phyloP scores from a whole-genome alignment of 2,888 invertebrate genomes.

The Agapetus fuscipes region DNA sequence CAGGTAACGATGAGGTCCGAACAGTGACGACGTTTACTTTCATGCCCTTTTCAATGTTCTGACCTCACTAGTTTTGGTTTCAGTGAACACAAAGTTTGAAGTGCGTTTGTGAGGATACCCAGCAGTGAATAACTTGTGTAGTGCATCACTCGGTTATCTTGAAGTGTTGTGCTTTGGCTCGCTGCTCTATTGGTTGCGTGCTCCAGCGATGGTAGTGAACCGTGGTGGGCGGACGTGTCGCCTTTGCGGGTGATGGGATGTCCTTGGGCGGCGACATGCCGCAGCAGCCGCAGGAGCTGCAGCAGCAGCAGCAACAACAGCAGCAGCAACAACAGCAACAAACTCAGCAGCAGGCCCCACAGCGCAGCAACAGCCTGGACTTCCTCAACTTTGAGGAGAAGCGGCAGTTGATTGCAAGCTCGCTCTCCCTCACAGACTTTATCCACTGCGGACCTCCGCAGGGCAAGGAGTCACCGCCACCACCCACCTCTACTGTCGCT shows the following conservation, averaged over 20 bases:
- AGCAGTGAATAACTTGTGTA: no score
- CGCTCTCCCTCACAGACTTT: constrained; percentile 78
- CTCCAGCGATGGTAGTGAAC: neutral
- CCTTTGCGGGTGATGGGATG: constrained; percentile 20
- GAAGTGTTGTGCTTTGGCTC: neutral
- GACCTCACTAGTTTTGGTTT: no score
- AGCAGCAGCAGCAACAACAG: no score
- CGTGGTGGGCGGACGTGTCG: constrained; percentile 1
- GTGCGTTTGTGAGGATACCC: no score
- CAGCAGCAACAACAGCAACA: no score
- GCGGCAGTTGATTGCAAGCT: constrained; percentile 79
- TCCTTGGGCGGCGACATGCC: constrained; percentile 20
- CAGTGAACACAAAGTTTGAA: no score
- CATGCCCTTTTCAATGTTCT: no score
- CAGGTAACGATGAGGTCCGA: no score
- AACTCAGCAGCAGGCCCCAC: constrained; percentile 49
- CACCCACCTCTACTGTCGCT: constrained; percentile 25
- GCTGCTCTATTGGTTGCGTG: neutral
- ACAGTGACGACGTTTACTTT: no score
- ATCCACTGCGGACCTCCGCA: constrained; percentile 61
- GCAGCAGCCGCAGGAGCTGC: constrained; percentile 14
- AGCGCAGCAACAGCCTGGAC: constrained; percentile 76
- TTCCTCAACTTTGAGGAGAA: constrained; percentile 89
- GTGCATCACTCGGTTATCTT: no score
- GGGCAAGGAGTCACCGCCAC: constrained; percentile 37